phyloP scores from a whole-genome alignment of 2,888 invertebrate species.

The Drosophila setosimentum region DNA sequence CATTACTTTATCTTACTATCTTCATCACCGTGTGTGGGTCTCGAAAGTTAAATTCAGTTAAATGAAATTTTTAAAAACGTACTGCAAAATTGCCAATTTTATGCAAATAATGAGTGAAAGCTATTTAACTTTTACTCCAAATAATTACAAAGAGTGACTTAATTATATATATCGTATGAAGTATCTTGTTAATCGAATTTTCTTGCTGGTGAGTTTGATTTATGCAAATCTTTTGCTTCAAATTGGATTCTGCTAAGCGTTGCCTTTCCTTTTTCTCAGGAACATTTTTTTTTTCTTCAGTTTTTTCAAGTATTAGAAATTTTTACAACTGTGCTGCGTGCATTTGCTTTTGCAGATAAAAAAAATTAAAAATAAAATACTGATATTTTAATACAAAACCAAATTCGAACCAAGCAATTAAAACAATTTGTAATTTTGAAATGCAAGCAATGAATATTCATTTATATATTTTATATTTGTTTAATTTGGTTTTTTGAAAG shows the following conservation, averaged over 20 bases:
- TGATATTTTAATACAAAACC: background rate
- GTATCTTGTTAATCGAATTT: background rate
- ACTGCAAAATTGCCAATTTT: slow-evolving; percentile 6
- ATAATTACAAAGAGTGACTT: background rate
- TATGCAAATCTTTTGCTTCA: background rate
- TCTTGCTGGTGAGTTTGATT: slow-evolving; percentile 7
- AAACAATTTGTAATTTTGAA: slow-evolving; percentile 23
- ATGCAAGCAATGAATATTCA: slow-evolving; percentile 54
- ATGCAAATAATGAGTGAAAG: background rate
- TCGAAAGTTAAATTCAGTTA: slow-evolving; percentile 1
- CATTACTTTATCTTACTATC: background rate
- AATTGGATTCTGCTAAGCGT: background rate
- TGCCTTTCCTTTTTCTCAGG: background rate
- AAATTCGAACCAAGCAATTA: background rate
- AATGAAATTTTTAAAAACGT: slow-evolving; percentile 2
- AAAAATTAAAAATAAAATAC: background rate
- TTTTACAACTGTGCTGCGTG: background rate
- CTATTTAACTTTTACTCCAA: background rate
- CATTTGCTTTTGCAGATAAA: no score
- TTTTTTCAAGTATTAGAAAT: background rate
- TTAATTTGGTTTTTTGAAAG: slow-evolving; percentile 21
- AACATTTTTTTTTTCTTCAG: background rate
- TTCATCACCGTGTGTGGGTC: slow-evolving; percentile 25
- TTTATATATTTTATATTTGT: slow-evolving; percentile 33
- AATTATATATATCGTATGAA: background rate